Evolutionary conservation across 2,797 vertebrate genomes (phyloP).

Genomic region (Megaceryle alcyon): DNA sequence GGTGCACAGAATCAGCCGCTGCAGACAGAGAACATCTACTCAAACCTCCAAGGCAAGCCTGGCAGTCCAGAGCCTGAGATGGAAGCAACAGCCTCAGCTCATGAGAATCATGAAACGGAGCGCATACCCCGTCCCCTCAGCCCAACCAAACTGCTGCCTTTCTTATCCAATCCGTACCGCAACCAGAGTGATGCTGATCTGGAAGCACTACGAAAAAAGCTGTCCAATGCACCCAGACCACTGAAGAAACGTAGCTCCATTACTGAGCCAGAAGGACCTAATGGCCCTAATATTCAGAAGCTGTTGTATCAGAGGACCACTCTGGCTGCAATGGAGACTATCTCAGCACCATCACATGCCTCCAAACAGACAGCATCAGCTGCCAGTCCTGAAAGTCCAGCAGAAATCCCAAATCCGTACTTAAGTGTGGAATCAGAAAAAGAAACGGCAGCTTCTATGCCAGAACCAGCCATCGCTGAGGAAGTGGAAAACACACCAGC

Average conservation of each 20-base stretch:
- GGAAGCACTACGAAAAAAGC: constrained; percentile 92
- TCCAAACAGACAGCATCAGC: constrained; percentile 73
- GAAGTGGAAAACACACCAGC: constrained; percentile 56
- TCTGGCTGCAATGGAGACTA: constrained; percentile 93
- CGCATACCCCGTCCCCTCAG: constrained; percentile 93
- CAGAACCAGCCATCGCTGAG: constrained; percentile 64
- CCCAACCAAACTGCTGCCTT: constrained; percentile 95
- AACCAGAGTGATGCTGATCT: constrained; percentile 95
- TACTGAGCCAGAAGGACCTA: constrained; percentile 94
- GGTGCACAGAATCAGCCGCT: constrained; percentile 62
- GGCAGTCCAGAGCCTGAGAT: constrained; percentile 80
- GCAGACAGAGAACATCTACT: constrained; percentile 54
- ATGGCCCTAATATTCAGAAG: constrained; percentile 97
- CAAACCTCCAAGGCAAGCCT: constrained; percentile 74
- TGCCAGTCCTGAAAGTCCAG: constrained; percentile 61
- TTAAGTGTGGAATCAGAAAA: constrained; percentile 59
- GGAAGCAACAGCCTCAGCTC: constrained; percentile 71
- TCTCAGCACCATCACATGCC: constrained; percentile 77
- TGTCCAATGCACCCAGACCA: constrained; percentile 91
- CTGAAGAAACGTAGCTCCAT: constrained; percentile 99
- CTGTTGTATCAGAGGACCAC: constrained; percentile 97
- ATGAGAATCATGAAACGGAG: constrained; percentile 84
- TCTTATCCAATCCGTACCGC: constrained; percentile 94
- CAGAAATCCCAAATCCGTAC: constrained; percentile 77
- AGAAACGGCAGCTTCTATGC: constrained; percentile 48